phyloP scores from a whole-genome alignment of 2,113 vertebrate species.

The Vimba vimba region DNA sequence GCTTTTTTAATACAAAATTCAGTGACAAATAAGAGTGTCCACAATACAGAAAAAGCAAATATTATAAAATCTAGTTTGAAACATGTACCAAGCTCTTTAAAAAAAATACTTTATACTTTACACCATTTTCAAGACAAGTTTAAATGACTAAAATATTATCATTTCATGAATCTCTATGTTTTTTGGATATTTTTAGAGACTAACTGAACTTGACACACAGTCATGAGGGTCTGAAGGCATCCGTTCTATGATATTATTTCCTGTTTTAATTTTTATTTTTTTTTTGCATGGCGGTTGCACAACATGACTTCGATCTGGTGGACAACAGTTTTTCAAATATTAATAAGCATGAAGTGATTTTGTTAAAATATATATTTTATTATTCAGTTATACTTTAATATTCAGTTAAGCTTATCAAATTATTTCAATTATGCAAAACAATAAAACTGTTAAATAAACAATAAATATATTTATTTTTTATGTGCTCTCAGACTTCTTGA shows the following conservation, averaged over 20 bases:
- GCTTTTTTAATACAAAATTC: too few relatives aligned
- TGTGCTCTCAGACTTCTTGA: neutral
- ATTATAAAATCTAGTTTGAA: neutral
- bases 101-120: neutral
- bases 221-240: neutral
- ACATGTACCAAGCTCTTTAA: neutral
- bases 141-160: neutral
- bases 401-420: too few relatives aligned
- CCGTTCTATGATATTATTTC: neutral
- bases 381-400: too few relatives aligned
- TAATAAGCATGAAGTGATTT: neutral
- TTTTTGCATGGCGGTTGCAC: neutral
- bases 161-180: neutral
- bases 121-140: neutral
- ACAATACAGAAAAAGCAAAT: neutral
- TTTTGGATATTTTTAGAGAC: neutral
- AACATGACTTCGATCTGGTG: neutral
- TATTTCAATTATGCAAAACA: too few relatives aligned
- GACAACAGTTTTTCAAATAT: neutral
- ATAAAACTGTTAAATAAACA: too few relatives aligned
- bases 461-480: too few relatives aligned
- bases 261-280: neutral
- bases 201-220: neutral
- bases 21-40: neutral
- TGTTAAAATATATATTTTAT: neutral